These are phyloP conservation scores for Phaonia tiefii DNA, from an alignment of 2,888 invertebrate genomes.

Conservation along the genomic window DNA sequence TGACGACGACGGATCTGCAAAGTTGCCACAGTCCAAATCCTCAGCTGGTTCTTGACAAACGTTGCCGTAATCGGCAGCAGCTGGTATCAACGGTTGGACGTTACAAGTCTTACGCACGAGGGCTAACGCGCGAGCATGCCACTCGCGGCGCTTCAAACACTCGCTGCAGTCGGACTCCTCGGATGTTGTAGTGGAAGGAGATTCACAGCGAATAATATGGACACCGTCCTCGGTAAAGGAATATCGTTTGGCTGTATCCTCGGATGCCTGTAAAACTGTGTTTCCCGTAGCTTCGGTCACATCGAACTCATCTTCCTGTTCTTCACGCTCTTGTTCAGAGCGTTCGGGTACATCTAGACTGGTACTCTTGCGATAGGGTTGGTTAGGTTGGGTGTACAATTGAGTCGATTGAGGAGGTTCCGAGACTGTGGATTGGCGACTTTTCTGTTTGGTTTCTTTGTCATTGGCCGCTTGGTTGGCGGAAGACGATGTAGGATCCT, in stretches of 20 bases:
- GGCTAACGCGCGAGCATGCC: slow-evolving; percentile 80
- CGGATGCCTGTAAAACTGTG: slow-evolving; percentile 52
- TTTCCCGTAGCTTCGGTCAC: slow-evolving; percentile 62
- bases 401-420: slow-evolving; percentile 80
- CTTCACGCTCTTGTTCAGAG: slow-evolving; percentile 73
- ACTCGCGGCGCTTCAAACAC: slow-evolving; percentile 80
- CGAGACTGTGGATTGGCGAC: slow-evolving; percentile 80
- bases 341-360: slow-evolving; percentile 87
- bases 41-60: slow-evolving; percentile 68
- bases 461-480: slow-evolving; percentile 56
- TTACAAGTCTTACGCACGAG: slow-evolving; percentile 80
- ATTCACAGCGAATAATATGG: slow-evolving; percentile 80
- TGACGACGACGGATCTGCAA: slow-evolving; percentile 73
- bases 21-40: slow-evolving; percentile 67
- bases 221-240: slow-evolving; percentile 88
- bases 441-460: slow-evolving; percentile 75
- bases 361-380: slow-evolving; percentile 86
- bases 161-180: slow-evolving; percentile 81
- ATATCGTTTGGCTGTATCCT: slow-evolving; percentile 83
- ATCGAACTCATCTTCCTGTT: slow-evolving; percentile 66
- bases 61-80: slow-evolving; percentile 68
- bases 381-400: slow-evolving; percentile 73
- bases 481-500: slow-evolving; percentile 65
- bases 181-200: slow-evolving; percentile 80
- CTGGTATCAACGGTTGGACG: slow-evolving; percentile 74